Evolutionary conservation across 2,797 vertebrate genomes (phyloP), one percentile per base, ranked within the genome.

Genomic region (Valencia hispanica): DNA sequence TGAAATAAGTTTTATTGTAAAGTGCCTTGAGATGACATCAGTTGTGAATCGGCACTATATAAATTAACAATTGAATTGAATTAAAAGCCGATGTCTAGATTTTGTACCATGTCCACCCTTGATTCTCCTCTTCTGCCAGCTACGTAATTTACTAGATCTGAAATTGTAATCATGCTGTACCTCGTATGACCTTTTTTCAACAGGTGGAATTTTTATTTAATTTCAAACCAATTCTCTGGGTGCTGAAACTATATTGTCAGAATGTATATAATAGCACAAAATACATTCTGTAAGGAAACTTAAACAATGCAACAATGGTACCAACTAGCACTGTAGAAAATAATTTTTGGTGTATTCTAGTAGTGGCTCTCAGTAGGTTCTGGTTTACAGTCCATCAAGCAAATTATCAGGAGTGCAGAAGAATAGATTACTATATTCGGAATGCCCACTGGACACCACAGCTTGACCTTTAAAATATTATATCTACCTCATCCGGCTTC

Each of bases 391-490:
- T 22, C 69, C 47, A 51, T 50, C 30, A 70, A 66, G 63, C 61
- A 25, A 66, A 66, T 66, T 39, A n/a, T 41, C 63, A 66, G 36
- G 20, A 41, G 36, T 14, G 9, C 69, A 36, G 69, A 51, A 70
- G 47, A 34, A 36, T 50, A 36, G 30, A 70, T 34, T 18, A 51
- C 18, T n/a, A 34, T 36, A 36, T 51, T 70, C 69, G 14, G 47
- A 36, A 70, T 51, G 18, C 5, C 30, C 20, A 50, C 47, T 50
- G 30, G 32, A 70, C 69, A 70, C 30, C 69, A 51, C 47, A 36
- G 20, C 69, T 34, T 6, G 69, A 70, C 69, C 69, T 70, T 70
- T 70, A 70, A 51, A 51, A 51, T 50, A 20, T 50, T 17, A 18
- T 70, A 5, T 51, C 30, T 2, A 32, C 68, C 48, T 50, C 68